These are phyloP conservation scores for Oncorhynchus masou DNA, from an alignment of 2,113 vertebrate genomes.

Conservation along the genomic window DNA sequence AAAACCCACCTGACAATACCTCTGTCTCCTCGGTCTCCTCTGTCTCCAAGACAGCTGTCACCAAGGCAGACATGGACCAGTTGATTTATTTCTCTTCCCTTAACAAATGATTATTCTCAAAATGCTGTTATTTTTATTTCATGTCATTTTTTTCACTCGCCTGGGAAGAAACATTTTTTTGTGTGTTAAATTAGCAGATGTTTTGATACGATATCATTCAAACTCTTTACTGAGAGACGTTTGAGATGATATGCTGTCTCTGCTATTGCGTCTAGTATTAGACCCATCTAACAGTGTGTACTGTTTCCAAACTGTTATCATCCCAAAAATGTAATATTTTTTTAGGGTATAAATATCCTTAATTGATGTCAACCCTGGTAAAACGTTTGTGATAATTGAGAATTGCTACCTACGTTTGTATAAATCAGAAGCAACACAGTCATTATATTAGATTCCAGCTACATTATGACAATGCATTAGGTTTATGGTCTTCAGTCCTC, in stretches of 20 bases:
- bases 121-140: neutral
- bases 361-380: neutral
- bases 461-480: constrained; percentile 51
- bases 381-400: neutral
- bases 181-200: neutral
- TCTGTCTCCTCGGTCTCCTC: constrained; percentile 41
- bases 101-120: constrained; percentile 55
- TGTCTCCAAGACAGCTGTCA: constrained; percentile 68
- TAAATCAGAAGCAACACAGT: constrained; percentile 35
- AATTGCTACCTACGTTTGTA: neutral
- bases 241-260: neutral
- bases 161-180: neutral
- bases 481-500: constrained; percentile 31
- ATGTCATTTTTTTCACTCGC: neutral
- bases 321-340: neutral
- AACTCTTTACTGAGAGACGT: neutral
- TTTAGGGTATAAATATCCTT: too few species aligned
- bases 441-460: constrained; percentile 45
- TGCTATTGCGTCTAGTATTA: too few species aligned
- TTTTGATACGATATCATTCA: neutral
- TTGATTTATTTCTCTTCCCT: constrained; percentile 62
- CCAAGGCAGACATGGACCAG: constrained; percentile 40
- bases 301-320: neutral
- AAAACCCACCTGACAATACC: constrained; percentile 72
- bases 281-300: neutral